Evolutionary conservation across 2,797 vertebrate genomes (phyloP), one percentile per base, ranked within the genome.

Genomic region (Arremon aurantiirostris): DNA sequence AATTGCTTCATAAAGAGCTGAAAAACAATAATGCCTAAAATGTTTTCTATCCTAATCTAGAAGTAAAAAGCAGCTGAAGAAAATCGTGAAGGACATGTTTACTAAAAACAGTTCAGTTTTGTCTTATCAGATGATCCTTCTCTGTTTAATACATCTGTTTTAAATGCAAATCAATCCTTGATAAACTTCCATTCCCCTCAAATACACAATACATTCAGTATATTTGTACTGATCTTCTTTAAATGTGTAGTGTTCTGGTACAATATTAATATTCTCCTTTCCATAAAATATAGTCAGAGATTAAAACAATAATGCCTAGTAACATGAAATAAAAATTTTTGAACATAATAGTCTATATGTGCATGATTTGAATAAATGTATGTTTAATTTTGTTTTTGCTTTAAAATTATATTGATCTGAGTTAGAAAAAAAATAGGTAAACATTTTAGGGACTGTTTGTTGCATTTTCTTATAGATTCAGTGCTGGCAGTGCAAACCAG

Each of bases 1-100:
- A 88, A 88, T 94, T 90, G 20, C 79, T 93, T 94, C 46, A 57
- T 83, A 86, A 91, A 86, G 69, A 88, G 47, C 72, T 76, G 85
- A 63, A 90, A 91, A 96, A 61, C 50, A 71, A 9, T 42, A 32
- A 55, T 23, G 20, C 50, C 27, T 30, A 82, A 92, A 86, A 19
- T 49, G 46, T 63, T 86, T 90, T 86, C 49, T 82, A 0, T 85
- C 64, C 68, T 81, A 68, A 68, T 68, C 42, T 73, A 0, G 26
- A 63, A 68, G 28, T 83, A 55, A 73, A 89, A 91, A 50, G 50
- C 63, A 71, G 34, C 13, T 44, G 55, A 71, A 85, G 57, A 71
- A 86, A 91, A 71, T 50, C 21, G 71, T 81, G 95, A 91, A 95
- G 42, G 79, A 68, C 20, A 8, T 37, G 20, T 78, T 94, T 59